A percentile compares a stretch with the other conserved stretches of the same genome.
These are phyloP conservation scores for Mola mola DNA, from an alignment of 2,113 vertebrate genomes.

Conservation along the genomic window DNA sequence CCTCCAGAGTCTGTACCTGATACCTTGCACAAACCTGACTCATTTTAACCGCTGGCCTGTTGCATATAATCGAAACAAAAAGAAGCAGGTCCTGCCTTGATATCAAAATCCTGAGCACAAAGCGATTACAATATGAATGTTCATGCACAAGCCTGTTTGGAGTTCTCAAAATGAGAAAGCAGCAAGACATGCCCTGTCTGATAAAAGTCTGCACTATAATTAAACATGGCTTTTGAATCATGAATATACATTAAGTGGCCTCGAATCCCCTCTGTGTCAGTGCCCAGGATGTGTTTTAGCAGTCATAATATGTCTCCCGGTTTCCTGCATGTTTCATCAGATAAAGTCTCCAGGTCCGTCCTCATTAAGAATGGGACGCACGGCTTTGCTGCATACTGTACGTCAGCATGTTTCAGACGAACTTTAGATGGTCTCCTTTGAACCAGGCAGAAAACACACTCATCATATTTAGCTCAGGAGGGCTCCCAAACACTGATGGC, in stretches of 20 bases:
- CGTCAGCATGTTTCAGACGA: conserved; percentile 40
- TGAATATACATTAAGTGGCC: conserved; percentile 51
- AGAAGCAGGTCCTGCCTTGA: conserved; percentile 8
- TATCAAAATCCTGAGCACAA: conserved; percentile 35
- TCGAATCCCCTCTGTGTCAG: conserved; percentile 26
- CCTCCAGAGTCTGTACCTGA: too few species aligned
- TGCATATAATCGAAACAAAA: conserved; percentile 25
- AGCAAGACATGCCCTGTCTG: conserved; percentile 9
- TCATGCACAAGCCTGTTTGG: conserved; percentile 32
- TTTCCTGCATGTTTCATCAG: conserved; percentile 71
- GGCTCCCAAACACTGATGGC: conserved; percentile 32
- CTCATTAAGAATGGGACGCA: conserved; percentile 31
- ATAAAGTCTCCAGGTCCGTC: conserved; percentile 49
- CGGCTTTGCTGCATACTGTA: conserved; percentile 31
- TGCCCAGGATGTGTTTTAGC: conserved; percentile 46
- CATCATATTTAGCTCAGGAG: conserved; percentile 24
- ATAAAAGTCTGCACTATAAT: conserved; percentile 44
- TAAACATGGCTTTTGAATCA: conserved; percentile 40
- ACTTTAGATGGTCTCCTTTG: conserved; percentile 45
- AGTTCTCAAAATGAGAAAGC: conserved; percentile 28
- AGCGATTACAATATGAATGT: conserved; percentile 39
- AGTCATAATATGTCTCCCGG: conserved; percentile 3
- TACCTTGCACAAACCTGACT: too few species aligned
- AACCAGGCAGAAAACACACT: conserved; percentile 45
- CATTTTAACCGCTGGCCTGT: conserved; percentile 11